Conservation (phyloP, 2,113 vertebrate genomes). For the Struthidea cinerea region DNA sequence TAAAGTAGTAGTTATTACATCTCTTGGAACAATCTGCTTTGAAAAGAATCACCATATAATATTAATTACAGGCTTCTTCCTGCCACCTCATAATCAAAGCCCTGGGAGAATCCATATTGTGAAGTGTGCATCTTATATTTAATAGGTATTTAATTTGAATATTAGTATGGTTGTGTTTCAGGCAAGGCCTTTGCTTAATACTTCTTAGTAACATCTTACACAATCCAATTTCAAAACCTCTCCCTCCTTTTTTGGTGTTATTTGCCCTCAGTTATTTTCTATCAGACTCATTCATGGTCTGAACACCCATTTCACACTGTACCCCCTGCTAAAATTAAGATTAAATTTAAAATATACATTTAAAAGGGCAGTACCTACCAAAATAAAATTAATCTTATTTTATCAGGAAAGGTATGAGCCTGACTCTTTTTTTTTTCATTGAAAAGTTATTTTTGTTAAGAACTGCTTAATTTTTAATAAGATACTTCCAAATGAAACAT, state of each 20-base stretch:
- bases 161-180: background rate
- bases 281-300: background rate
- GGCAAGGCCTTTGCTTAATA: background rate
- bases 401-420: background rate
- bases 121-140: background rate
- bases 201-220: background rate
- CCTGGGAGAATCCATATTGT: background rate
- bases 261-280: background rate
- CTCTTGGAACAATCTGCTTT: background rate
- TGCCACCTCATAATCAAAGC: slow-evolving; percentile 6
- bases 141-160: slow-evolving; percentile 14
- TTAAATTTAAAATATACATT: background rate
- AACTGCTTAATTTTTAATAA: background rate
- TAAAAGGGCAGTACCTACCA: background rate
- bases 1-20: background rate
- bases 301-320: background rate
- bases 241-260: background rate
- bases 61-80: background rate
- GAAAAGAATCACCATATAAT: background rate
- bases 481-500: background rate
- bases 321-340: background rate
- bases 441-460: background rate
- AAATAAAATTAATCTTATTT: background rate
- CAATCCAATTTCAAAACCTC: background rate
- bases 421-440: background rate